Base-by-base conservation (phyloP, 2,888 invertebrate genomes). In the Nymphalis urticae region DNA sequence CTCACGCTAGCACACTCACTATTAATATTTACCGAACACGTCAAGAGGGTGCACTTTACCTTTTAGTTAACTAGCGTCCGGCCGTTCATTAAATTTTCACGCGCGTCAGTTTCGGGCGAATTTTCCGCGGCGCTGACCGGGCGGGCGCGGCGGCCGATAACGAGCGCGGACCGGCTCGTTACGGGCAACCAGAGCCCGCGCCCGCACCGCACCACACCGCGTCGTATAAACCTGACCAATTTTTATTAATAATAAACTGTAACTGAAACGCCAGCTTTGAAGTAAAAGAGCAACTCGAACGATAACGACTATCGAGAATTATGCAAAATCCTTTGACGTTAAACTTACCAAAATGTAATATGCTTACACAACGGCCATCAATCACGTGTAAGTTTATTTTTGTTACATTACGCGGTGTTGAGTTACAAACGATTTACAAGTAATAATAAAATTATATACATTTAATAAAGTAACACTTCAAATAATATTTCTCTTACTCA, bases 71-170 rank as follows among this genome's bases (percentile, higher is more conserved):
- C 92, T 92, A 92, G 90, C 92, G 92, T 91, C 92, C 92, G 90
- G 91, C 89, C 89, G 92, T 92, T 92, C 92, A 92, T 92, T 92
- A 92, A 92, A 92, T 92, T 92, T 92, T 92, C 92, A 92, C 92
- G 92, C 92, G 92, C 92, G 92, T 92, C 92, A 91, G 92, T 92
- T 92, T 92, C 87, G 90, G 90, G 85, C 88, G 84, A 92, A 92
- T 91, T 92, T 92, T 92, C 92, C 92, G 92, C 92, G 90, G 91
- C 88, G 89, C 85, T 90, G 91, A 86, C 89, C 87, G 90, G 85
- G 83, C 85, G 84, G 85, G 60, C 60, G 60, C 62, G 75, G 72
- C 73, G 74, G 73, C 79, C 81, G 80, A 77, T 80, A 80, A 80
- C 81, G 81, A 81, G 80, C 78, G 76, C 73, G 79, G 76, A 65